These are phyloP conservation scores for Drosophila prolongata DNA, from an alignment of 2,888 invertebrate species.

Conservation along the genomic window DNA sequence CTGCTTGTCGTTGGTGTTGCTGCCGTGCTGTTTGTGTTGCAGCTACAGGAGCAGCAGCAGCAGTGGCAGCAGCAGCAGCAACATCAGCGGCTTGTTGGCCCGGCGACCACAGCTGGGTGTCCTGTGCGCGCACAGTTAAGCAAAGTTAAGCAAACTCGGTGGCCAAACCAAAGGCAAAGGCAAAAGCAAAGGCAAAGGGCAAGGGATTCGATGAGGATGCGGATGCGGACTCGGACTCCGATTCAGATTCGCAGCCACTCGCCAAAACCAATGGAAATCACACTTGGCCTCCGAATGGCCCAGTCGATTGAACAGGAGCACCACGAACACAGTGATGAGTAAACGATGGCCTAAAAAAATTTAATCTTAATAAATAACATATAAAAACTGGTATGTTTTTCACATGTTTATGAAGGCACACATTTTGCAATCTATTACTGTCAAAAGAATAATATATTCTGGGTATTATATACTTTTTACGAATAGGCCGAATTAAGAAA, in stretches of 20 bases:
- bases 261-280: slow-evolving; percentile 31
- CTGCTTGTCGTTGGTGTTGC: slow-evolving; percentile 53
- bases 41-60: slow-evolving; percentile 74
- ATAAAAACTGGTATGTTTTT: no score
- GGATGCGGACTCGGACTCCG: slow-evolving; percentile 6
- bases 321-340: slow-evolving; percentile 39
- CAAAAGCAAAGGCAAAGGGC: slow-evolving; percentile 42
- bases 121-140: slow-evolving; percentile 78
- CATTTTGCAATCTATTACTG: no score
- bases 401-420: no score
- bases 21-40: slow-evolving; percentile 55
- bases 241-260: slow-evolving; percentile 16
- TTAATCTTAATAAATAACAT: no score
- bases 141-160: slow-evolving; percentile 60
- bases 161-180: slow-evolving; percentile 2
- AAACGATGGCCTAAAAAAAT: no score
- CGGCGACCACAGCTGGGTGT: slow-evolving; percentile 75
- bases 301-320: slow-evolving; percentile 39
- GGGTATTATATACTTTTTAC: no score
- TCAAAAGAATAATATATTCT: no score
- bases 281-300: slow-evolving; percentile 39
- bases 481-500: no score
- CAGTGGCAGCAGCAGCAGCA: slow-evolving; percentile 38
- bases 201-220: slow-evolving; percentile 47
- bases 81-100: slow-evolving; percentile 74